Evolutionary conservation across 2,113 vertebrate genomes (phyloP).

Genomic region (Micronycteris hirsuta): DNA sequence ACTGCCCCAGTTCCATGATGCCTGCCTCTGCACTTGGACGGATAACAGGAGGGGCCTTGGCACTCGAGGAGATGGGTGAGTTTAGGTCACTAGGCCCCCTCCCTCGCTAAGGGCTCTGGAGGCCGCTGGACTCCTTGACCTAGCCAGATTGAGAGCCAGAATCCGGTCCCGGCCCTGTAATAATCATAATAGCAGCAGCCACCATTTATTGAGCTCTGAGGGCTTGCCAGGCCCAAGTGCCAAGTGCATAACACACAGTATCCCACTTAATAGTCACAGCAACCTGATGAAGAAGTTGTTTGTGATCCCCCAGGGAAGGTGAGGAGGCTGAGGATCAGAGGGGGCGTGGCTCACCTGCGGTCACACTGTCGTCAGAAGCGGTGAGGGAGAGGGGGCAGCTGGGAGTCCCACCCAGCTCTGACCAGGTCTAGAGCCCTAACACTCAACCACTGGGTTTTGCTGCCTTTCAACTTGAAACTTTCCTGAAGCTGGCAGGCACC

Average conservation of each 20-base stretch:
- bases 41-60: background rate
- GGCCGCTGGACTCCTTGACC: background rate
- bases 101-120: background rate
- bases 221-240: slow-evolving; percentile 26
- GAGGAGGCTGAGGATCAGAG: background rate
- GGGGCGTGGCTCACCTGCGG: background rate
- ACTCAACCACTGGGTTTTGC: background rate
- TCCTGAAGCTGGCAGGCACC: background rate
- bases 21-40: background rate
- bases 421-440: background rate
- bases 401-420: no score
- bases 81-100: background rate
- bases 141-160: background rate
- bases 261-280: background rate
- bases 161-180: background rate
- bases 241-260: background rate
- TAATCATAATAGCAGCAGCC: background rate
- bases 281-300: background rate
- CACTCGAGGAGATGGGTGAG: fast-evolving
- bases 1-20: background rate
- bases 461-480: background rate
- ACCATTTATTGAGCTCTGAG: slow-evolving; percentile 28
- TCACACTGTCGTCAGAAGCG: background rate
- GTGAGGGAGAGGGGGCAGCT: no score
- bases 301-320: background rate